These are phyloP conservation scores for Trachelus tabidus DNA, from an alignment of 2,888 invertebrate species.

Conservation along the genomic window DNA sequence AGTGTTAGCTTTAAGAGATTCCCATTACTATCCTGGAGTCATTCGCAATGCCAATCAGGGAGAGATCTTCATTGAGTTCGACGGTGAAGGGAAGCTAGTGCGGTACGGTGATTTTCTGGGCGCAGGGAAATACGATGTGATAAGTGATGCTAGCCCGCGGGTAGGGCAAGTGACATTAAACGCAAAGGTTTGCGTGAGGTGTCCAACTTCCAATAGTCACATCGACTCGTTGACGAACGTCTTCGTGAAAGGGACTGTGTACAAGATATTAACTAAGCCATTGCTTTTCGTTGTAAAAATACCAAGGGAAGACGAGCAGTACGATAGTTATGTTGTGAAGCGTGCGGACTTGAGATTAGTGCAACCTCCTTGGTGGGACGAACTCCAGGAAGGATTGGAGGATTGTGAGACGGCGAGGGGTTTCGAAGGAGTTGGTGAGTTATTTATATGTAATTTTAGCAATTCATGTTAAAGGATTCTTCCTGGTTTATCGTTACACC, in stretches of 20 bases:
- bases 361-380: conserved; percentile 97
- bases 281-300: conserved; percentile 77
- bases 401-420: conserved; percentile 62
- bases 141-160: conserved; percentile 92
- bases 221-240: conserved; percentile 74
- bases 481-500: background rate
- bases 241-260: conserved; percentile 88
- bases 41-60: conserved; percentile 79
- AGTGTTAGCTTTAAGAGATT: conserved; percentile 87
- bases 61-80: conserved; percentile 85
- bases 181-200: conserved; percentile 81
- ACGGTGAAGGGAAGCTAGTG: conserved; percentile 78
- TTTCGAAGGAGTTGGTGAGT: conserved; percentile 38
- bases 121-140: conserved; percentile 85
- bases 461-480: background rate
- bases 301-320: conserved; percentile 67
- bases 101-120: conserved; percentile 84
- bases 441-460: background rate
- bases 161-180: conserved; percentile 83
- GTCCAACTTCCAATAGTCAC: conserved; percentile 73
- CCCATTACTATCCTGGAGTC: conserved; percentile 87
- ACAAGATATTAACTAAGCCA: conserved; percentile 75
- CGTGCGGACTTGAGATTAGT: conserved; percentile 91
- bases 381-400: conserved; percentile 77
- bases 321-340: conserved; percentile 77